These are phyloP conservation scores for Colletes gigas DNA, from an alignment of 1,140 invertebrate species.

Conservation along the genomic window DNA sequence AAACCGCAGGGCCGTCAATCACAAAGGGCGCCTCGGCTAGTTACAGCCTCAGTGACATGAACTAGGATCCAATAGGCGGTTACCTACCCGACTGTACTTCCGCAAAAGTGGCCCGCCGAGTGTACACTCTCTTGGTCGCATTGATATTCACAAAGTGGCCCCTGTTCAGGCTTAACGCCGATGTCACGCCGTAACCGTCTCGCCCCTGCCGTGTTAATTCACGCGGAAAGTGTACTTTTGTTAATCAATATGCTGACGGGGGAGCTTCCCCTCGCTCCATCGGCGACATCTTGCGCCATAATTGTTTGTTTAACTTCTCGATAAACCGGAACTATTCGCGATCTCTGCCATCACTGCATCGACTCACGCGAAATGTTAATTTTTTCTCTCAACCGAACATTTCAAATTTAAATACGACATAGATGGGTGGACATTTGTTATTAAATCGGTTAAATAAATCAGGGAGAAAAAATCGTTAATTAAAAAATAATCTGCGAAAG, in stretches of 20 bases:
- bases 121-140: slow-evolving; percentile 66
- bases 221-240: slow-evolving; percentile 22
- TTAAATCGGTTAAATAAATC: no score
- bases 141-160: slow-evolving; percentile 75
- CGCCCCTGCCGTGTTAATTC: slow-evolving; percentile 11
- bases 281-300: neutral
- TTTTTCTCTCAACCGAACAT: no score
- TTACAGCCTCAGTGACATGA: slow-evolving; percentile 54
- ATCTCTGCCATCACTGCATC: neutral
- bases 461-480: no score
- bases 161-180: slow-evolving; percentile 31
- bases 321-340: neutral
- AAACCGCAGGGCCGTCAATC: slow-evolving; percentile 65
- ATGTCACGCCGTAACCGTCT: slow-evolving; percentile 16
- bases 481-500: no score
- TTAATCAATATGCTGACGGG: neutral
- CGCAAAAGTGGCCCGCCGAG: slow-evolving; percentile 51
- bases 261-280: no score
- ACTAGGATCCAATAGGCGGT: slow-evolving; percentile 61
- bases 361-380: no score
- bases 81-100: slow-evolving; percentile 52
- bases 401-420: no score
- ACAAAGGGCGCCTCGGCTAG: slow-evolving; percentile 66
- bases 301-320: neutral
- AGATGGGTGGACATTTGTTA: no score